Evolutionary conservation across 2,797 vertebrate genomes (phyloP), one percentile per base, ranked within the genome.

Genomic region (Rallus crepitans): DNA sequence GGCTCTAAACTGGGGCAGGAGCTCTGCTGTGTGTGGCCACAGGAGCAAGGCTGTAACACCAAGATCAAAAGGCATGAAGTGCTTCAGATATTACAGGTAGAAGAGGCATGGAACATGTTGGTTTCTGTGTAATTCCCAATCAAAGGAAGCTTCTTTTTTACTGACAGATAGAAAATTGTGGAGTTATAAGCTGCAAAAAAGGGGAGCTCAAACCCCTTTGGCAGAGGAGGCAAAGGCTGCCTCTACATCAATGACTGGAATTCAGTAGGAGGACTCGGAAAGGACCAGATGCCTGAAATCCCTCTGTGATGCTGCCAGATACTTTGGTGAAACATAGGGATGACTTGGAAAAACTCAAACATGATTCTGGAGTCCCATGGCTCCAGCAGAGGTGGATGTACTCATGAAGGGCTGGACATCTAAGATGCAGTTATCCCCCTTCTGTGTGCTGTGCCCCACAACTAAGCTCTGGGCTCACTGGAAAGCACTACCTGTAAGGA

Each of bases 291-390:
- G 24, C 17, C 15, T 40, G 31, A 76, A 25, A 61, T 53, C 4
- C 9, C 18, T 63, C 39, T 21, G 2, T 40, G 57, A 30, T 31
- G 47, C 35, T 59, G 28, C 33, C 15, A 0, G 0, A 50, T 14
- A 45, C 19, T 19, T 28, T 82, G 33, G 11, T 18, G 15, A 83
- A 90, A 66, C 25, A 28, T 19, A 16, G 4, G 0, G 6, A 61
- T 25, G 45, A 35, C 8, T 66, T 90, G 28, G 35, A 61, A 81
- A 57, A 53, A 47, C 14, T 11, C 40, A 56, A 11, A 12, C 21
- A 48, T 60, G 6, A 0, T 28, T 73, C 53, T 68, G 77, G 61
- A 92, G 39, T 7, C 47, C 39, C 12, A 4, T 3, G 15, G 33
- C 56, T 20, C 18, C 35, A 35, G 52, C 12, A 60, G 59, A 42